phyloP scores from a whole-genome alignment of 2,113 vertebrate species.

The Planiliza haematocheilus region DNA sequence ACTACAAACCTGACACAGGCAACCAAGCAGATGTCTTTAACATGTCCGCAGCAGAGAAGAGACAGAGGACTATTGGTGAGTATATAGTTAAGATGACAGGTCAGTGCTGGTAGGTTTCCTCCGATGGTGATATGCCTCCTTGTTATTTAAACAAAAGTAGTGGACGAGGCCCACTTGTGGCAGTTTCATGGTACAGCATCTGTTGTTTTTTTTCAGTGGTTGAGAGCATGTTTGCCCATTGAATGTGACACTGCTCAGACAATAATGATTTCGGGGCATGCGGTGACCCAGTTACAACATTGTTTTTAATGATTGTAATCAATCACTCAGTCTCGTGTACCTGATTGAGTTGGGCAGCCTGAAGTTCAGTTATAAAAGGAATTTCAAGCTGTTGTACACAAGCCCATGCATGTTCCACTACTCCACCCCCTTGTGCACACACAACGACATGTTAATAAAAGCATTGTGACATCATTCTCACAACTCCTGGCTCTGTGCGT shows the following conservation, averaged over 20 bases:
- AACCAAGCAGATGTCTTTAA: constrained; percentile 93
- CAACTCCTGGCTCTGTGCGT: constrained; percentile 7
- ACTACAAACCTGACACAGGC: constrained; percentile 94
- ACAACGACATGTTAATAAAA: not conserved
- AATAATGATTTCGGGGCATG: constrained; percentile 17
- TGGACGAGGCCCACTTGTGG: constrained; percentile 66
- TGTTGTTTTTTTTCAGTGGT: constrained; percentile 21
- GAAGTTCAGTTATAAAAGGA: constrained; percentile 14
- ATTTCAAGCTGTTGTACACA: constrained; percentile 23
- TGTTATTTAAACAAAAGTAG: constrained; percentile 12
- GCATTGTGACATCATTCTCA: not conserved
- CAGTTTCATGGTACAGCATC: constrained; percentile 34
- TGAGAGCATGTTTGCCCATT: not conserved
- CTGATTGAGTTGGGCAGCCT: not conserved
- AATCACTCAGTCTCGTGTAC: constrained; percentile 4
- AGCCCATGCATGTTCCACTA: constrained; percentile 6
- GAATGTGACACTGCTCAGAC: constrained; percentile 25
- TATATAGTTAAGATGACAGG: not conserved
- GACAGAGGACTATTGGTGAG: constrained; percentile 91
- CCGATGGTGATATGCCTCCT: not conserved
- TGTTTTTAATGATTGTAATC: constrained; percentile 36
- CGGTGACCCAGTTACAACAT: constrained; percentile 34
- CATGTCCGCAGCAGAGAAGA: constrained; percentile 91
- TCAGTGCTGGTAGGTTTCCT: not conserved
- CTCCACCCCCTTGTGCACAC: not conserved